These are phyloP conservation scores for Crocidura indochinensis DNA, from an alignment of 2,797 vertebrate genomes.

Conservation along the genomic window DNA sequence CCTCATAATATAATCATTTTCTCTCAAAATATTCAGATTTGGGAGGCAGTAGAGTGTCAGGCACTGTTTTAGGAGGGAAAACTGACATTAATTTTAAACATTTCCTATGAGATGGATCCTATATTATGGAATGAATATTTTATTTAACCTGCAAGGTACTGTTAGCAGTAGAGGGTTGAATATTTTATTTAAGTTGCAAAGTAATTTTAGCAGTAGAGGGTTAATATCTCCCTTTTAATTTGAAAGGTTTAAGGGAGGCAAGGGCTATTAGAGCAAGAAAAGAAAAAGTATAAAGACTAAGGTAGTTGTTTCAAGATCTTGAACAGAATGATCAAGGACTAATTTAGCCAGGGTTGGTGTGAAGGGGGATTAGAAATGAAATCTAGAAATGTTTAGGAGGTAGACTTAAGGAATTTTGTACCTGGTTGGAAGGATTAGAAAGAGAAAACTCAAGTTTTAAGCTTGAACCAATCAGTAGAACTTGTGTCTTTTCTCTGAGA, in stretches of 20 bases:
- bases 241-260: neutral
- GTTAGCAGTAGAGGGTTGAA: neutral
- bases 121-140: neutral
- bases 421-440: neutral
- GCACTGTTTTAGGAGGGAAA: slow-evolving; percentile 66
- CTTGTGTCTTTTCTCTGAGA: neutral
- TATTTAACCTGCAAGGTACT: neutral
- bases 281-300: neutral
- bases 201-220: neutral
- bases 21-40: slow-evolving; percentile 65
- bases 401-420: neutral
- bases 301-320: neutral
- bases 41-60: slow-evolving; percentile 18
- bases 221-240: slow-evolving; percentile 14
- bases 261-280: neutral
- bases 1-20: slow-evolving; percentile 70
- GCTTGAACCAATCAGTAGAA: neutral
- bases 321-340: neutral
- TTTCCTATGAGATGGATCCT: neutral
- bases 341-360: neutral
- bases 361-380: neutral
- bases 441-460: slow-evolving; percentile 11
- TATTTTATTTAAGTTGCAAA: no score
- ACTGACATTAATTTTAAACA: slow-evolving; percentile 25
- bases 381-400: slow-evolving; percentile 10